Evolutionary conservation across 1,140 invertebrate species (phyloP), one percentile per base, ranked within the genome.

Genomic region (Zaprionus inermis): DNA sequence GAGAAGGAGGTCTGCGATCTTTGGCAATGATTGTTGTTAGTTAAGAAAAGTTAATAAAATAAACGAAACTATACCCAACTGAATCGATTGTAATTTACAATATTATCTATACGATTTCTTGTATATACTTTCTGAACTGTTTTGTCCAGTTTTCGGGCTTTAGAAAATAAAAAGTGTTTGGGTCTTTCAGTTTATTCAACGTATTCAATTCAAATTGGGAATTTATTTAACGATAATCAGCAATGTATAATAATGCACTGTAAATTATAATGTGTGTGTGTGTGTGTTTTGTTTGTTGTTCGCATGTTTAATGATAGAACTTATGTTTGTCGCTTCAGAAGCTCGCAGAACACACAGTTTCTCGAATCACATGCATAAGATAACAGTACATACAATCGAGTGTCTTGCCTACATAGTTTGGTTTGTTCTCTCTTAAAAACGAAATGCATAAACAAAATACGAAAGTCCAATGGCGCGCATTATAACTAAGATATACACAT

Each of bases 151-250:
- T 20, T 2, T 70, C 16, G 46, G 10, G n/a, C 24, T 60, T 22
- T 12, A 54, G 58, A 3, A 54, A 72, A 76, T 36, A 18, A 56
- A 38, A 60, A 46, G 34, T 57, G 9, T 24, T 65, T 52, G 52
- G 20, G 12, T 6, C 57, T 71, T 72, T 59, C 67, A 60, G 69
- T 77, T 83, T 79, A 79, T 76, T 83, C 73, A 84, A 84, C 77
- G 78, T 84, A 80, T 79, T 76, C 63, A 81, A 79, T 81, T 86
- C 82, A 82, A 88, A 76, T 88, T 76, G 79, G 76, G 85, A 83
- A 88, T 76, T 88, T 85, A 85, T 85, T 85, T 82, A 88, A 85
- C 83, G 83, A 85, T 85, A 85, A 85, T 85, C 83, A 85, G 82
- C 82, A 88, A 88, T 88, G 70, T 74, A 82, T 85, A 81, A 85